These are phyloP conservation scores for Mormyrus lacerda DNA, from an alignment of 2,113 vertebrate species.

Conservation along the genomic window DNA sequence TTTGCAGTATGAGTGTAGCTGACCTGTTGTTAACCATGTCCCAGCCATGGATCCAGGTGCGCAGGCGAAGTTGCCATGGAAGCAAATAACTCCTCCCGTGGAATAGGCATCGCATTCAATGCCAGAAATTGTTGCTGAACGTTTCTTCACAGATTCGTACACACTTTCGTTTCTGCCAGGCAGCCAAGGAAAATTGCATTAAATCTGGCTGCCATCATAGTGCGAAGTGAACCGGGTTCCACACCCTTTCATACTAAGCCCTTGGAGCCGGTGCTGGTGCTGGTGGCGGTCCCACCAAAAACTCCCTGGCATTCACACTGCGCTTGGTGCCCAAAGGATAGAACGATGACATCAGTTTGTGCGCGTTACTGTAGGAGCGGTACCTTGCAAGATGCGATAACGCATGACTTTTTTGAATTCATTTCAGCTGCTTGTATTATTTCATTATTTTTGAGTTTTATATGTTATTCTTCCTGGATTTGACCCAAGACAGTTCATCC, in stretches of 20 bases:
- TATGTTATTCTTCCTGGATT: too few species aligned
- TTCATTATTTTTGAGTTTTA: too few species aligned
- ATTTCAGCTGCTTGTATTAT: too few species aligned
- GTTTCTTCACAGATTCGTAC: not conserved
- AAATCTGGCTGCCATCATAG: not conserved
- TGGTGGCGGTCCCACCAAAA: too few species aligned
- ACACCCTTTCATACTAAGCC: not conserved
- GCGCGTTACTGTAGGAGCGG: too few species aligned
- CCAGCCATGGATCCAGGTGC: slow-evolving; percentile 55
- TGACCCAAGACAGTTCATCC: too few species aligned
- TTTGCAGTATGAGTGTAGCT: not conserved
- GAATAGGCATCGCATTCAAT: slow-evolving; percentile 51
- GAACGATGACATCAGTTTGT: too few species aligned
- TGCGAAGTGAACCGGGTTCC: not conserved
- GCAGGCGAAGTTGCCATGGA: slow-evolving; percentile 62
- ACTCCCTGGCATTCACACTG: too few species aligned
- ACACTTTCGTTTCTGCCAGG: not conserved
- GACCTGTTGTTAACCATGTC: slow-evolving; percentile 23
- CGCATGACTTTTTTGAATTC: too few species aligned
- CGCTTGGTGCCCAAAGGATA: too few species aligned
- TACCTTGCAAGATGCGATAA: too few species aligned
- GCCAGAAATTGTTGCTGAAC: slow-evolving; percentile 53
- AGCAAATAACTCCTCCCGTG: slow-evolving; percentile 56
- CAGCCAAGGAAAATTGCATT: not conserved
- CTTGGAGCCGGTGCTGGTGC: too few species aligned